Conservation (phyloP, 2,888 invertebrate genomes). For the Apotomis betuletana region DNA sequence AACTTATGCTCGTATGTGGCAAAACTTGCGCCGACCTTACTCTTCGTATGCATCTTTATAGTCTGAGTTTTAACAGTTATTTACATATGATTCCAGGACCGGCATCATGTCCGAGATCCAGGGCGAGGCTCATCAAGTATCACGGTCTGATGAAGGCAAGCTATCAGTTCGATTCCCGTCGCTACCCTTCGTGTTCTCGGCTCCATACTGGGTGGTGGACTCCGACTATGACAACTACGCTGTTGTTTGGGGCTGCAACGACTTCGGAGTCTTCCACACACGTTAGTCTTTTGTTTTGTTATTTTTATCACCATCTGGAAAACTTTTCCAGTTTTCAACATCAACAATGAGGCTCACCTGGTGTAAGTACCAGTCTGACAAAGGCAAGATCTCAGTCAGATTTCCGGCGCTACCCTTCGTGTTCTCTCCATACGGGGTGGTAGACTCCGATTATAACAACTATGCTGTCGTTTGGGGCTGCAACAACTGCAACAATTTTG, state of each 20-base stretch:
- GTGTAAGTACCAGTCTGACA: slow-evolving; percentile 73
- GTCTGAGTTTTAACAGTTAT: too few relatives aligned
- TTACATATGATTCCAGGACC: slow-evolving; percentile 71
- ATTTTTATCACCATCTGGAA: background rate
- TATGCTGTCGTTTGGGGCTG: slow-evolving; percentile 89
- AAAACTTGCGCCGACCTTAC: too few relatives aligned
- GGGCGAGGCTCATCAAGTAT: slow-evolving; percentile 81
- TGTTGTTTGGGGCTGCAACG: slow-evolving; percentile 86
- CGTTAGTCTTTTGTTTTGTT: slow-evolving; percentile 62
- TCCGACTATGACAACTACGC: slow-evolving; percentile 89
- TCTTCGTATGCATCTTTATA: too few relatives aligned
- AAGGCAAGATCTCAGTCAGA: slow-evolving; percentile 84
- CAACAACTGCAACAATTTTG: slow-evolving; percentile 61
- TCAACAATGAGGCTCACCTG: slow-evolving; percentile 83
- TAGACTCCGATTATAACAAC: slow-evolving; percentile 89
- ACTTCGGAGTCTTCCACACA: slow-evolving; percentile 80
- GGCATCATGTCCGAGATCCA: slow-evolving; percentile 81
- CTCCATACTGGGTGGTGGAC: slow-evolving; percentile 85
- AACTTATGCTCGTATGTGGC: too few relatives aligned
- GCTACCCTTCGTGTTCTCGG: slow-evolving; percentile 79
- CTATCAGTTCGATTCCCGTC: slow-evolving; percentile 85
- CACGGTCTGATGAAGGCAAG: slow-evolving; percentile 83
- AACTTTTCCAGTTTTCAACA: slow-evolving; percentile 46
- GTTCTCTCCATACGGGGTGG: slow-evolving; percentile 81
- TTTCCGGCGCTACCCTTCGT: slow-evolving; percentile 85